Evolutionary conservation across 37 sponge, comb jelly and placozoan species (phyloP), one percentile per base, ranked within the genome.

Genomic region (Theonella swinhoei): DNA sequence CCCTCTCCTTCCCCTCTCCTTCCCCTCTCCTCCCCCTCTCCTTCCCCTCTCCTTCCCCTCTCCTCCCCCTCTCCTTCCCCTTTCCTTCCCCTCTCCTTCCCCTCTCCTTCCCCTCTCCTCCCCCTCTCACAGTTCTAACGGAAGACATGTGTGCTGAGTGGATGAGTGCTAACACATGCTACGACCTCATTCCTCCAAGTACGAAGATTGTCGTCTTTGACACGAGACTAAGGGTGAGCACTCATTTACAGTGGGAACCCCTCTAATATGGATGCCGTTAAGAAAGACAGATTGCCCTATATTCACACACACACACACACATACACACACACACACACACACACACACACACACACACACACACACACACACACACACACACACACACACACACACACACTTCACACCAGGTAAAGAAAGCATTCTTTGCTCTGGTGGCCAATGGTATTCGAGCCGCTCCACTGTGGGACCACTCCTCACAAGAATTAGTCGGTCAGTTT

Each of bases 161-260:
- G 58, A 80, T 92, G 37, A 84, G 81, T 59, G 39, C 83, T 0
- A 67, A 83, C 68, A 85, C 86, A 4, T 94, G 97, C 74, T 94
- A 97, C 78, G 89, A 88, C 42, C 58, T 97, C 70, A 89, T 97
- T 29, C 97, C 97, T 0, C 68, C 67, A 20, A 97, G 97, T 38
- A 82, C 90, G 17, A 97, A 97, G 63, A 80, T 94, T 14, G 95
- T 97, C 7, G 95, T 94, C 19, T 87, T 97, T 64, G 97, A 97
- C 54, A 94, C 90, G 28, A 71, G 84, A n/a, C 79, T 91, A 26
- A 62, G 82, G 62, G 91, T 89, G 59, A 88, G 78, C 42, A n/a
- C 2, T 70, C 36, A 22, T 30, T 7, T n/a, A n/a, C n/a, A n/a
- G n/a, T n/a, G n/a, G n/a, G 29, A 11, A 64, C 65, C 29, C 29